phyloP scores from a whole-genome alignment of 2,113 vertebrate genomes.

The Speoplatyrhinus poulsoni region DNA sequence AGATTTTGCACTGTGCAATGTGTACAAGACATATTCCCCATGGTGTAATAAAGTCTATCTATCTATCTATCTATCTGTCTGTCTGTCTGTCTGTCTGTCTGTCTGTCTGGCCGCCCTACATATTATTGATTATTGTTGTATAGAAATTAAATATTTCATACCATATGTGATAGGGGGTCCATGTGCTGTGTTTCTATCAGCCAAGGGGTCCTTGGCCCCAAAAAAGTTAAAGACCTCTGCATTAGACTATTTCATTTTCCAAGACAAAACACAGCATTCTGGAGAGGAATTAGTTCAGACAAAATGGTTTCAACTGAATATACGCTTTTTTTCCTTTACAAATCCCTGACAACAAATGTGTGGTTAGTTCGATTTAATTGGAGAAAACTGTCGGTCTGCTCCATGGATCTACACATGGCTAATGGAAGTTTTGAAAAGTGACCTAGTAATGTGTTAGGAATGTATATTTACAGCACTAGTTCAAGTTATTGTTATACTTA shows the following conservation, averaged over 20 bases:
- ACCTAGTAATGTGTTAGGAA: slow-evolving; percentile 7
- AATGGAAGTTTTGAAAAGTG: slow-evolving; percentile 20
- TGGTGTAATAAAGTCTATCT: no score
- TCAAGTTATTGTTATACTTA: slow-evolving; percentile 7
- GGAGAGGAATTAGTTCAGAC: slow-evolving; percentile 9
- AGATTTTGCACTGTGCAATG: no score
- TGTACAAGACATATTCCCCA: no score
- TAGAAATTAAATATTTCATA: no score
- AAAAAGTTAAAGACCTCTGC: no score
- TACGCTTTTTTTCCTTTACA: background rate
- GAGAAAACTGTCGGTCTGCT: slow-evolving; percentile 16
- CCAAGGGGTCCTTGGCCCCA: no score
- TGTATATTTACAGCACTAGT: slow-evolving; percentile 4
- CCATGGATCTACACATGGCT: background rate
- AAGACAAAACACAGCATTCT: background rate
- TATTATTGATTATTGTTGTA: no score
- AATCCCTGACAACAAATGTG: slow-evolving; percentile 7
- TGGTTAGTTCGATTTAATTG: slow-evolving; percentile 26
- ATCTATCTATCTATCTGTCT: no score
- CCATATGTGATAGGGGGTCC: no score
- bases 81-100: no score
- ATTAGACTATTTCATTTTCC: background rate
- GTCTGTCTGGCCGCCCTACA: no score
- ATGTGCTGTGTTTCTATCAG: no score
- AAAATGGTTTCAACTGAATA: slow-evolving; percentile 4